Percentiles rank a stretch among this genome's conserved stretches.
Evolutionary conservation across 2,797 vertebrate species (phyloP).

Genomic region (Micrastur ruficollis): DNA sequence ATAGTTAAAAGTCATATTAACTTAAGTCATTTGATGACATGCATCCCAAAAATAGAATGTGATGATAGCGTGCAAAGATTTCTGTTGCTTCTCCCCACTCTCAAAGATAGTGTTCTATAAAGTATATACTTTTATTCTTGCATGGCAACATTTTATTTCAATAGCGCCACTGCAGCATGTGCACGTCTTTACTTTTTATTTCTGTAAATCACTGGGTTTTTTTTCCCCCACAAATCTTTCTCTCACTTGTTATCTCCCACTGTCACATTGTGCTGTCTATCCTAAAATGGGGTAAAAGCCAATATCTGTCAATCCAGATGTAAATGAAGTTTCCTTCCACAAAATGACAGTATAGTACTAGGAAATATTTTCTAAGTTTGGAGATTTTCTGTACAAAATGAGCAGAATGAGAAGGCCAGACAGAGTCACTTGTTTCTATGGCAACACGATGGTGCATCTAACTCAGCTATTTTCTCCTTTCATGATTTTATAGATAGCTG

Average conservation of each 20-base stretch:
- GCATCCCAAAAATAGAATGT: not conserved
- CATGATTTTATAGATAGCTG: conserved; percentile 48
- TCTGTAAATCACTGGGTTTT: not conserved
- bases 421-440: conserved; percentile 53
- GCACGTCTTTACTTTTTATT: not conserved
- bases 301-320: not conserved
- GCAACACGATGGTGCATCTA: conserved; percentile 35
- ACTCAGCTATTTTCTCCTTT: conserved; percentile 38
- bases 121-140: not conserved
- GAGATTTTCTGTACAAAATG: conserved; percentile 1
- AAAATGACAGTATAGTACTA: not conserved
- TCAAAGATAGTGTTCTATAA: not conserved
- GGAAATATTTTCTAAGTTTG: conserved; percentile 8
- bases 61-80: not conserved
- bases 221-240: not conserved
- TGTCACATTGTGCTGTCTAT: conserved; percentile 25
- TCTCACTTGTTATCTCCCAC: conserved; percentile 5
- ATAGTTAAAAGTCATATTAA: not conserved
- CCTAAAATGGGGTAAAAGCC: conserved; percentile 27
- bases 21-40: not conserved
- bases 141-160: not conserved
- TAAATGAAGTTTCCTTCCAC: not conserved
- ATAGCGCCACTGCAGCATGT: not conserved
- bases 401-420: conserved; percentile 12
- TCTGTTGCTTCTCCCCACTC: not conserved